Percentiles rank a stretch among this genome's conserved stretches.
Evolutionary conservation across 2,888 invertebrate genomes (phyloP).

Genomic region (Epirrita christyi): DNA sequence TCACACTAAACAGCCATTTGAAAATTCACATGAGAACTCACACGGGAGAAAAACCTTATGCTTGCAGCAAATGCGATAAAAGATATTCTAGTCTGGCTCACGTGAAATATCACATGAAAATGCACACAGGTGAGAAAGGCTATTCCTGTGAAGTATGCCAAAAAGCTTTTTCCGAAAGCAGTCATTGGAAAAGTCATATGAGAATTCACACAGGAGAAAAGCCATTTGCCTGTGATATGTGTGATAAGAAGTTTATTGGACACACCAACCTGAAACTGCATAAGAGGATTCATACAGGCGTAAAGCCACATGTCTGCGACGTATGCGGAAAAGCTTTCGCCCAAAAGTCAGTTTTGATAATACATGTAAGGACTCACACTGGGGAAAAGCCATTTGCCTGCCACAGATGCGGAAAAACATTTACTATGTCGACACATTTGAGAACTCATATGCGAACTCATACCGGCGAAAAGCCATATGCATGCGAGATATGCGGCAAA

Average conservation of each 20-base stretch:
- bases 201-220: constrained; percentile 24
- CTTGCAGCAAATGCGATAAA: constrained; percentile 25
- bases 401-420: constrained; percentile 23
- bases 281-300: constrained; percentile 19
- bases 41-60: constrained; percentile 27
- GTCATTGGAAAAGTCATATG: constrained; percentile 26
- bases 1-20: constrained; percentile 22
- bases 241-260: constrained; percentile 25
- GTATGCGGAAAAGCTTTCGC: constrained; percentile 24
- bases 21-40: constrained; percentile 26
- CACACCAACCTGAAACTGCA: constrained; percentile 27
- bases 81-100: constrained; percentile 20
- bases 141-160: constrained; percentile 23
- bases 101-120: constrained; percentile 26
- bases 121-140: constrained; percentile 20
- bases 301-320: constrained; percentile 27
- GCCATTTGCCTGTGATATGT: constrained; percentile 28
- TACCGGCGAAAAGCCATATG: constrained; percentile 24
- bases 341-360: constrained; percentile 24
- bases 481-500: constrained; percentile 26
- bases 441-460: constrained; percentile 23
- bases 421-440: constrained; percentile 23
- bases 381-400: constrained; percentile 27
- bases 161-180: constrained; percentile 23
- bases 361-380: constrained; percentile 25